Conservation (phyloP, 1,140 invertebrate genomes). For the Schmidtea mediterranea region DNA sequence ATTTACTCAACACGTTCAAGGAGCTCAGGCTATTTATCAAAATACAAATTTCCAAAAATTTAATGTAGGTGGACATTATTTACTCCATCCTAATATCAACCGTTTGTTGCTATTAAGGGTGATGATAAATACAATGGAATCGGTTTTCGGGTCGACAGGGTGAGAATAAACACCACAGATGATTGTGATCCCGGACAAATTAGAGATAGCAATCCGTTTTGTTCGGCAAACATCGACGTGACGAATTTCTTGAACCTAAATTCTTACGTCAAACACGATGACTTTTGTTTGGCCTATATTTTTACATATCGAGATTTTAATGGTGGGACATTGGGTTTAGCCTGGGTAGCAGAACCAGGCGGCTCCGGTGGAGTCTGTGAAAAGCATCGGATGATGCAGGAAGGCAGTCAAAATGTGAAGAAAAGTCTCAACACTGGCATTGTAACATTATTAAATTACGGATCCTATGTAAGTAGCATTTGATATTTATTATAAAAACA, state of each 20-base stretch:
- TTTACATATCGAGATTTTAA: conserved; percentile 94
- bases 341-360: conserved; percentile 63
- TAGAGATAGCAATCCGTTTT: conserved; percentile 61
- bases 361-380: conserved; percentile 94
- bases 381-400: conserved; percentile 40
- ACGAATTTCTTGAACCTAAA: conserved; percentile 95
- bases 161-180: conserved; percentile 27
- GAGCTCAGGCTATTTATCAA: conserved; percentile 86
- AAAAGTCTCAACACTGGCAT: conserved; percentile 82
- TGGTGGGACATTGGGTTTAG: conserved; percentile 73
- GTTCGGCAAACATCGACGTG: conserved; percentile 86
- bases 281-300: conserved; percentile 90
- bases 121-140: neutral
- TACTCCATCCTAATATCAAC: neutral
- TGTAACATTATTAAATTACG: conserved; percentile 95
- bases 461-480: conserved; percentile 44
- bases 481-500: neutral
- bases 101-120: neutral
- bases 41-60: conserved; percentile 51
- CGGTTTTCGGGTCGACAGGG: conserved; percentile 6
- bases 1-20: conserved; percentile 87
- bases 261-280: conserved; percentile 76
- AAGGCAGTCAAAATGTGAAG: conserved; percentile 28
- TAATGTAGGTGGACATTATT: neutral
- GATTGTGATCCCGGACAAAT: conserved; percentile 14